These are phyloP conservation scores for Litocranius walleri DNA, from an alignment of 2,113 vertebrate species.

Conservation along the genomic window DNA sequence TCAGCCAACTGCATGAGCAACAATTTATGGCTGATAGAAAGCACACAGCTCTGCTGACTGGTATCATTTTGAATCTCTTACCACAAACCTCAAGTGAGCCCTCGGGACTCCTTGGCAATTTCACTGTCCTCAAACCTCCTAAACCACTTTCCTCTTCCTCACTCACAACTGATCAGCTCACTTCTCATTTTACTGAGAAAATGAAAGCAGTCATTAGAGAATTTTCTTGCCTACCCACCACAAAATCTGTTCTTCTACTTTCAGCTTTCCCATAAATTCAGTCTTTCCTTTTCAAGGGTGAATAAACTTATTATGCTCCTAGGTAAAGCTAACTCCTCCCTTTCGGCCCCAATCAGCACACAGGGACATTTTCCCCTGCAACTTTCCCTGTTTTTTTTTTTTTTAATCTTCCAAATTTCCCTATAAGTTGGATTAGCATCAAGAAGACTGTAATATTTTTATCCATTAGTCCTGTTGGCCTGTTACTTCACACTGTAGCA, in stretches of 20 bases:
- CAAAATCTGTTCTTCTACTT: not conserved
- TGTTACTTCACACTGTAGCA: not conserved
- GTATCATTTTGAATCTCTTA: constrained; percentile 22
- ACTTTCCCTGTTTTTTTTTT: not conserved
- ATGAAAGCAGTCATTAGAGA: not conserved
- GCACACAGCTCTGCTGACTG: not conserved
- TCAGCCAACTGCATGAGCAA: not conserved
- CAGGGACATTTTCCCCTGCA: not conserved
- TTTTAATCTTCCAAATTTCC: not conserved
- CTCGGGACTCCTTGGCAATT: constrained; percentile 11
- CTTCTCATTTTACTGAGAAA: not conserved
- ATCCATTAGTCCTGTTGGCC: not conserved
- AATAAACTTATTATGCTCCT: not conserved
- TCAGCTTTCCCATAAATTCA: not conserved
- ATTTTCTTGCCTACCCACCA: not conserved
- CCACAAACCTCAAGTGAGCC: constrained; percentile 66
- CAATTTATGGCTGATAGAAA: not conserved
- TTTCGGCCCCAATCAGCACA: not conserved
- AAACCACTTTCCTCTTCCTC: constrained; percentile 45
- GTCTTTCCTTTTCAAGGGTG: not conserved
- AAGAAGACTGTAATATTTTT: not conserved
- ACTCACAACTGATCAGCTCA: not conserved
- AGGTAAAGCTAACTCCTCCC: not conserved
- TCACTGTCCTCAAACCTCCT: not conserved
- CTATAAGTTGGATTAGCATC: not conserved